Base-by-base conservation (phyloP, 2,113 vertebrate genomes). In the Cynopterus brachyotis region DNA sequence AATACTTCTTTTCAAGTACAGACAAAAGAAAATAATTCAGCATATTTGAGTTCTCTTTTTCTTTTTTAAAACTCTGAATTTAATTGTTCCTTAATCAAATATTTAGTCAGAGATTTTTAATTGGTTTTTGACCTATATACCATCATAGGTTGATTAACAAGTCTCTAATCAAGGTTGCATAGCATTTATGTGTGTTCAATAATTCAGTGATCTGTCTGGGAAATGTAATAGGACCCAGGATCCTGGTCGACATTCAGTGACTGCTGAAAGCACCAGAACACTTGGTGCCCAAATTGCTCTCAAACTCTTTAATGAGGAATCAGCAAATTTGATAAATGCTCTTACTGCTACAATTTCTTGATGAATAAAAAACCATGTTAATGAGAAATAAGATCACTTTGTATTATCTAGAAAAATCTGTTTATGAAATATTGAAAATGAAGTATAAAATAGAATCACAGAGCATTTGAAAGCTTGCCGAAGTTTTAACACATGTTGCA, bases 151-250 rank as follows among this genome's bases (percentile, higher is more conserved):
- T 98, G 97, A 98, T 98, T 98, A 98, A 96, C 85, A 98, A 95
- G 98, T 97, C 97, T 98, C 95, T 96, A 97, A 98, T 98, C 98
- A 98, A 97, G 97, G 93, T 30, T 98, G 95, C 95, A 97, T 95
- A 98, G 93, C 81, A 89, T 96, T 98, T 95, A 94, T 94, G 90
- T 96, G 91, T 97, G 97, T 97, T 98, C 96, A 98, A 97, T 98
- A 98, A 98, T 98, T 98, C 97, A 98, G 93, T 26, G 42, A 95
- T 91, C 60, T 50, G 10, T 95, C 62, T 93, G 96, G 98, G 97
- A 98, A 91, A 75, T 96, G 76, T 94, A 97, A 96, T 94, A 97
- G 97, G 92, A 86, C 79, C 96, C 40, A 91, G 76, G 78, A 55
- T 93, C 94, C 97, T 96, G 72, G 40, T 57, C 12, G 79, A 93